Conservation (phyloP, 2,113 vertebrate species). For the Phyllopteryx taeniolatus region DNA sequence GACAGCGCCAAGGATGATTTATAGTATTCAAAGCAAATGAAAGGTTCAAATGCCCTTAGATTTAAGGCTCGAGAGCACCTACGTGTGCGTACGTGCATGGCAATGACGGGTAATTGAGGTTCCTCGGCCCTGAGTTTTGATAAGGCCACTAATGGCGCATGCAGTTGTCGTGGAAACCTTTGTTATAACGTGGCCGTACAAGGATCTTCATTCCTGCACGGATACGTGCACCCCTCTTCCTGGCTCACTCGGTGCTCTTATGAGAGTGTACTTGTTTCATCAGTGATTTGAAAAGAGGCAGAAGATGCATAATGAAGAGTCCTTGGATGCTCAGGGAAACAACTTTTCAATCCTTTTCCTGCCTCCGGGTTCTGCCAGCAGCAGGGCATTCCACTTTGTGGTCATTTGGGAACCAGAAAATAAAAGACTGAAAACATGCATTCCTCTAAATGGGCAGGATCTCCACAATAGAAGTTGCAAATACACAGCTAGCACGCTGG, state of each 20-base stretch:
- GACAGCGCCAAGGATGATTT: slow-evolving; percentile 29
- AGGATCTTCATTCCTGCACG: slow-evolving; percentile 55
- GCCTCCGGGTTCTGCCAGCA: slow-evolving; percentile 26
- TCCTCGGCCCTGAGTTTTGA: slow-evolving; percentile 56
- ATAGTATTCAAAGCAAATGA: slow-evolving; percentile 34
- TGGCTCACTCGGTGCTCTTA: slow-evolving; percentile 7
- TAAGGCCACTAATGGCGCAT: slow-evolving; percentile 59
- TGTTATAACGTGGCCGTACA: slow-evolving; percentile 58
- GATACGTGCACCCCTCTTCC: slow-evolving; percentile 8
- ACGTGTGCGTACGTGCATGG: slow-evolving; percentile 20
- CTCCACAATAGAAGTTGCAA: slow-evolving; percentile 23
- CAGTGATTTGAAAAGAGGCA: slow-evolving; percentile 61
- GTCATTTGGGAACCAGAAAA: slow-evolving; percentile 16
- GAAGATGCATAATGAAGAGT: slow-evolving; percentile 62
- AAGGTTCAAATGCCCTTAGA: slow-evolving; percentile 41
- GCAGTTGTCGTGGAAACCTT: slow-evolving; percentile 70
- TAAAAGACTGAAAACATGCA: slow-evolving; percentile 16
- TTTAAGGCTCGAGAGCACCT: slow-evolving; percentile 33
- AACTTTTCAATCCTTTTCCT: slow-evolving; percentile 45
- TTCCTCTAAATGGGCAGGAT: background rate
- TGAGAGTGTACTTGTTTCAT: slow-evolving; percentile 52
- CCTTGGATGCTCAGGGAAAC: slow-evolving; percentile 47
- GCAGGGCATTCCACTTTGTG: slow-evolving; percentile 19
- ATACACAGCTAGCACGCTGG: slow-evolving; percentile 28
- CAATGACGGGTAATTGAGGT: slow-evolving; percentile 44